Conservation (phyloP, 2,888 invertebrate species). For the Papilio demoleus region DNA sequence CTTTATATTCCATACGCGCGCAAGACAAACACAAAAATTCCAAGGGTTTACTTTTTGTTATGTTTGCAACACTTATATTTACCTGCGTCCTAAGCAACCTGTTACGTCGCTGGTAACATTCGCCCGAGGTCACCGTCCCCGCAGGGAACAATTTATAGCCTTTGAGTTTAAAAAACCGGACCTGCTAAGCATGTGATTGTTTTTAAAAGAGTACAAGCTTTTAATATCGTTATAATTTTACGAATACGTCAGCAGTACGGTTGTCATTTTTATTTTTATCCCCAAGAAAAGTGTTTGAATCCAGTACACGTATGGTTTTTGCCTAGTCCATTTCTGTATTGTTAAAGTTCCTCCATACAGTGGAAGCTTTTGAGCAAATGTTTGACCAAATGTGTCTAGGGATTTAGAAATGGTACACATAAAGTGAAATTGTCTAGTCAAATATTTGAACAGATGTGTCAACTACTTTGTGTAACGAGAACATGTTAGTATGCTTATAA, state of each 20-base stretch:
- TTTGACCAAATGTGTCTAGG: slow-evolving; percentile 27
- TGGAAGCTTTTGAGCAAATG: slow-evolving; percentile 15
- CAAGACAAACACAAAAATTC: not conserved
- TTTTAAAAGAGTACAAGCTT: no score
- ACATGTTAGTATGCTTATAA: not conserved
- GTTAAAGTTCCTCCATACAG: not conserved
- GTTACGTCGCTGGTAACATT: slow-evolving; percentile 28
- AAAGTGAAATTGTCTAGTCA: not conserved
- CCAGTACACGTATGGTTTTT: not conserved
- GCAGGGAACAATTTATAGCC: slow-evolving; percentile 16
- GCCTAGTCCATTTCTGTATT: not conserved
- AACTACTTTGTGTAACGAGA: slow-evolving; percentile 14
- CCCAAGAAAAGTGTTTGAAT: not conserved
- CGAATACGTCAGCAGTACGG: not conserved
- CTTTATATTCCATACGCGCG: not conserved
- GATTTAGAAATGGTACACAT: not conserved
- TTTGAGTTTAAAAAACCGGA: not conserved
- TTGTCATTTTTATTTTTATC: not conserved
- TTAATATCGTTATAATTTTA: not conserved
- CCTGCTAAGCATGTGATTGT: not conserved
- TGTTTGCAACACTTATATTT: not conserved
- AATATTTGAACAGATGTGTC: slow-evolving; percentile 26
- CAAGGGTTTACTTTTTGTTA: not conserved
- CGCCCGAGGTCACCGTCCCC: slow-evolving; percentile 30
- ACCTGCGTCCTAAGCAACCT: slow-evolving; percentile 13